Base-by-base conservation (phyloP, 2,797 vertebrate species). In the Esox lucius region DNA sequence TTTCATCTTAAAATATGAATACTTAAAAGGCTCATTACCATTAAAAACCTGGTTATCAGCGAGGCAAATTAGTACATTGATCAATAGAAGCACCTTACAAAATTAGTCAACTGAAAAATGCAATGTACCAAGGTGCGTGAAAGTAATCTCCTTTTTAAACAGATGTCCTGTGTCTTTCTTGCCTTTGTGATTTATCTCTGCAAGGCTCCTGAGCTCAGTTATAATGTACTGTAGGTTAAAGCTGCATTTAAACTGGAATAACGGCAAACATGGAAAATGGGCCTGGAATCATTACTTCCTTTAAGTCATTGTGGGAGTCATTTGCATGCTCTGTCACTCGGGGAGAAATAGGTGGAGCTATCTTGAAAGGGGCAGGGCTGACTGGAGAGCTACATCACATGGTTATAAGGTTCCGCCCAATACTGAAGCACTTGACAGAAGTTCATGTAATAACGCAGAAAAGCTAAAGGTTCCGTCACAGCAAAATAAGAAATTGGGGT, bases 21-120 rank as follows among this genome's bases (percentile, higher is more conserved):
- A 69, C 77, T 79, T 74, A 71, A 78, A 81, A 82, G 68, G 79
- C 64, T 76, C 61, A 79, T 87, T 84, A 86, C 65, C 68, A 51
- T 79, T 78, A 7, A 26, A 67, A 69, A 75, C 46, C 39, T 66
- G 59, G 70, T 62, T 78, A 73, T 78, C 73, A 62, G 56, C 19
- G 61, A 56, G 61, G 42, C 35, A 64, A 75, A 71, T 75, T 80
- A 80, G 61, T 61, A 35, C 72, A 42, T 70, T 80, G 75, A 78
- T 80, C 35, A 78, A 80, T 75, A 75, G 42, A 62, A 75, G 73
- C 33, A 75, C 48, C 64, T 68, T 68, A 76, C 46, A n/a, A 72
- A 77, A 82, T 78, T 71, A 81, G 51, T 77, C 68, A 11, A 76
- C 39, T 68, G 65, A 75, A 74, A 80, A 61, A 76, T 78, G 71